Percentiles rank a stretch among this genome's conserved stretches.
Evolutionary conservation across 2,113 vertebrate genomes (phyloP).

Genomic region (Oreochromis niloticus): DNA sequence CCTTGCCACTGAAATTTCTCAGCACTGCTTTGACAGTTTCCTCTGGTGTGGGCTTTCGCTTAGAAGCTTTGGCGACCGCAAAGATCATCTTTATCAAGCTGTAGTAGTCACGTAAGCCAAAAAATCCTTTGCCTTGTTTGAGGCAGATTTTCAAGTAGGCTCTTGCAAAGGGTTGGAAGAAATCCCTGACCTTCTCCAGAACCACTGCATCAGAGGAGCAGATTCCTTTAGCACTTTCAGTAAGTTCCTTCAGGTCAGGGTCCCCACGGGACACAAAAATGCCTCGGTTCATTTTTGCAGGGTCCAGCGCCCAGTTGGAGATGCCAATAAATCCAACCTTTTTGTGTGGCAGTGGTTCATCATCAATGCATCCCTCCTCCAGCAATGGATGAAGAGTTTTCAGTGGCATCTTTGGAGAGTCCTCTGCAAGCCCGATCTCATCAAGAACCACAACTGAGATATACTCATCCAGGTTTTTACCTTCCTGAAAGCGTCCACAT

Average conservation of each 20-base stretch:
- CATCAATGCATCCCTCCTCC: constrained; percentile 95
- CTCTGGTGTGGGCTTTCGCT: constrained; percentile 57
- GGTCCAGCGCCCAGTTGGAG: constrained; percentile 97
- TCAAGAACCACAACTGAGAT: constrained; percentile 94
- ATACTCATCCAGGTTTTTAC: constrained; percentile 86
- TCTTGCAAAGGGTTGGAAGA: constrained; percentile 80
- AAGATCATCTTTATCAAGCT: constrained; percentile 97
- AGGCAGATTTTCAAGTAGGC: constrained; percentile 80
- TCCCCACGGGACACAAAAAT: constrained; percentile 92
- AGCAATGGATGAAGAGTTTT: constrained; percentile 92
- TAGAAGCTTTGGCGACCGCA: constrained; percentile 69
- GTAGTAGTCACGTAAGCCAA: constrained; percentile 94
- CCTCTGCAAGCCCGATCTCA: constrained; percentile 94
- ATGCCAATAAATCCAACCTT: constrained; percentile 96
- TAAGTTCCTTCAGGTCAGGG: constrained; percentile 79
- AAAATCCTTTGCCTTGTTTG: constrained; percentile 84
- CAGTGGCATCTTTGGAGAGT: constrained; percentile 94
- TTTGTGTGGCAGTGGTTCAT: constrained; percentile 84
- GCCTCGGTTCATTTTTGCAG: constrained; percentile 97
- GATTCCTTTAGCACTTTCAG: constrained; percentile 86
- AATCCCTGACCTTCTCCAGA: constrained; percentile 74
- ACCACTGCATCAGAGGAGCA: constrained; percentile 81
- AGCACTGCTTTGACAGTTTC: constrained; percentile 79
- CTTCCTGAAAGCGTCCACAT: constrained; percentile 93
- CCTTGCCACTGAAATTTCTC: constrained; percentile 91